Percentiles rank a stretch among this genome's conserved stretches.
phyloP scores from a whole-genome alignment of 2,888 invertebrate genomes.

The Esperia sulphurella region DNA sequence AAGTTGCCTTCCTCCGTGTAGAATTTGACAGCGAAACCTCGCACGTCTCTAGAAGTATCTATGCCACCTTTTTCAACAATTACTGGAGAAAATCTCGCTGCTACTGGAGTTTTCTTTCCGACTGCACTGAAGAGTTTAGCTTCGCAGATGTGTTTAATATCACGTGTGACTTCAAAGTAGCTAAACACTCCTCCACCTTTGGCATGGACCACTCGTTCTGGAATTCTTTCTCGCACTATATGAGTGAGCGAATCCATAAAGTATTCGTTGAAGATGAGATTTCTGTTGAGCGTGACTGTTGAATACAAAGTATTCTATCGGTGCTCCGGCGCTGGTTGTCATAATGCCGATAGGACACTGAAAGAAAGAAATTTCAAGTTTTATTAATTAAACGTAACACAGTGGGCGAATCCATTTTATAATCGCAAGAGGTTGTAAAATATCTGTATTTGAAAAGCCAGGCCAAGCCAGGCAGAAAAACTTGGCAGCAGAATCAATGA shows the following conservation, averaged over 20 bases:
- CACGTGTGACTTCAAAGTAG: conserved; percentile 7
- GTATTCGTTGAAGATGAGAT: conserved; percentile 31
- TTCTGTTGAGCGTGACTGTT: conserved; percentile 6
- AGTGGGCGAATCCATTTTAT: too few species aligned
- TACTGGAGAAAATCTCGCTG: conserved; percentile 78
- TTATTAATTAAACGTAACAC: too few species aligned
- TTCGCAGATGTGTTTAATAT: conserved; percentile 32
- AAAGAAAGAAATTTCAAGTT: too few species aligned
- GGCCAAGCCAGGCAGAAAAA: too few species aligned
- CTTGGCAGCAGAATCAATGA: too few species aligned
- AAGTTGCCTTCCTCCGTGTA: conserved; percentile 35
- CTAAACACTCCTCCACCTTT: conserved; percentile 87
- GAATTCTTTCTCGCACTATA: conserved; percentile 91
- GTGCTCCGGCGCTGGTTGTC: conserved; percentile 53
- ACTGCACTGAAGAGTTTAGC: conserved; percentile 79
- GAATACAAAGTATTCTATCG: conserved; percentile 1
- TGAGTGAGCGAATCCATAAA: conserved; percentile 84
- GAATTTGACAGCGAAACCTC: conserved; percentile 64
- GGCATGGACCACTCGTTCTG: conserved; percentile 93
- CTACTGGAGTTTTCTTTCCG: conserved; percentile 79
- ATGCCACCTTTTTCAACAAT: conserved; percentile 82
- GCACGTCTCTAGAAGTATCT: conserved; percentile 49
- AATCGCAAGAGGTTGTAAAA: too few species aligned
- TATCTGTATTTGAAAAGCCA: too few species aligned
- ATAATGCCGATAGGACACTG: conserved; percentile 15